Conservation (phyloP, 2,797 vertebrate species). For the Micrastur ruficollis region DNA sequence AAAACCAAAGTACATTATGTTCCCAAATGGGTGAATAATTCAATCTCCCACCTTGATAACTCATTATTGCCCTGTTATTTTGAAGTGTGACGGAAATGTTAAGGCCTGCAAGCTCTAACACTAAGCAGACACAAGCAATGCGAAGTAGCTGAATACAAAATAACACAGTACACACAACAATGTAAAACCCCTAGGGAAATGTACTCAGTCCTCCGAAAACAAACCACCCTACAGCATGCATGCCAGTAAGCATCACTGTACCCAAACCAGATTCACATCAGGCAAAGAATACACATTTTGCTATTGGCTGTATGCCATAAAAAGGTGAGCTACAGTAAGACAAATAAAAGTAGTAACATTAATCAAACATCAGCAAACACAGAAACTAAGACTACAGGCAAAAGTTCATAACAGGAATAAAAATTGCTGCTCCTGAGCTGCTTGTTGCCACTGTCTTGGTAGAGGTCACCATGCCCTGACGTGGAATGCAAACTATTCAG, state of each 20-base stretch:
- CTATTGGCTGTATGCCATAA: background rate
- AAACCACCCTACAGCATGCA: background rate
- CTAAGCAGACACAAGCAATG: background rate
- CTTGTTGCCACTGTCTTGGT: background rate
- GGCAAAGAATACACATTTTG: background rate
- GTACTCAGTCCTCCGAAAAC: background rate
- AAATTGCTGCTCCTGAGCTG: background rate
- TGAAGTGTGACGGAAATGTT: background rate
- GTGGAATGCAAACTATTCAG: background rate
- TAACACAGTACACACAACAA: background rate
- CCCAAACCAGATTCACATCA: background rate
- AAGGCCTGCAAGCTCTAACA: background rate
- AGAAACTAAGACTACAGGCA: background rate
- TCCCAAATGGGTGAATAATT: background rate
- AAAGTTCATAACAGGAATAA: background rate
- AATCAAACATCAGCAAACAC: background rate
- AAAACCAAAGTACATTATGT: background rate
- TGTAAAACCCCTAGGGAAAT: background rate
- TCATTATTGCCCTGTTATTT: background rate
- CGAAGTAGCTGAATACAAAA: background rate
- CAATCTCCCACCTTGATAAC: background rate
- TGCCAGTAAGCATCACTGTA: background rate
- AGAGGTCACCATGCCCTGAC: background rate
- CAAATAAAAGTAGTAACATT: background rate
- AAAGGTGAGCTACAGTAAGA: background rate